A percentile compares a stretch with the other conserved stretches of the same genome.
phyloP scores from a whole-genome alignment of 2,888 invertebrate species.

The Ptilodon capucinus region DNA sequence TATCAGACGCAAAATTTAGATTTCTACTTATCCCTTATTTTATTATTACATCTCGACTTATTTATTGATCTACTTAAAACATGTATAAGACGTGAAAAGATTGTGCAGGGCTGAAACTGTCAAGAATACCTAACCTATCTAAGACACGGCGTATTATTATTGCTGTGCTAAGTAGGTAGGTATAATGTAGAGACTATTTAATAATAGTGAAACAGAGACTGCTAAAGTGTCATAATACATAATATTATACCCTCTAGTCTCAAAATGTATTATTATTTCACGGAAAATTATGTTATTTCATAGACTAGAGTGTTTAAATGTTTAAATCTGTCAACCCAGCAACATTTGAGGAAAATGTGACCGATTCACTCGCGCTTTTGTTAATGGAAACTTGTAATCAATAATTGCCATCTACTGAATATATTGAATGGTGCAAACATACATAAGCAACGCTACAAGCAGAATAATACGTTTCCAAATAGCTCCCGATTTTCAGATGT shows the following conservation, averaged over 20 bases:
- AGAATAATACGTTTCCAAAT: too few species aligned
- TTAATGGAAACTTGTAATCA: too few species aligned
- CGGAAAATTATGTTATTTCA: conserved; percentile 16
- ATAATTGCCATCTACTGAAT: too few species aligned
- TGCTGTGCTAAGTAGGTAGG: too few species aligned
- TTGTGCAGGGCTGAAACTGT: not conserved
- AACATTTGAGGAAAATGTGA: not conserved
- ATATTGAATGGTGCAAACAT: too few species aligned
- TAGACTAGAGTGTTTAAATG: conserved; percentile 20
- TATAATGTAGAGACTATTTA: not conserved
- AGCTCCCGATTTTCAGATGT: too few species aligned
- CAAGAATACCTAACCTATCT: not conserved
- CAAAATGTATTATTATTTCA: conserved; percentile 19
- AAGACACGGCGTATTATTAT: too few species aligned
- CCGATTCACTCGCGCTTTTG: not conserved
- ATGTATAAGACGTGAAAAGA: too few species aligned
- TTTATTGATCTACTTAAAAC: not conserved
- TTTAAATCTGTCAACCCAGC: conserved; percentile 7
- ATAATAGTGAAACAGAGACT: conserved; percentile 11
- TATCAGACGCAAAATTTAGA: too few species aligned
- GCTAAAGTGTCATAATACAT: conserved; percentile 2
- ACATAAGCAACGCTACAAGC: too few species aligned
- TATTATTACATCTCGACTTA: too few species aligned
- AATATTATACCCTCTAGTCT: conserved; percentile 35
- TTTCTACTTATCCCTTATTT: too few species aligned